Conservation (phyloP, 2,797 vertebrate genomes). For the Trachurus trachurus region DNA sequence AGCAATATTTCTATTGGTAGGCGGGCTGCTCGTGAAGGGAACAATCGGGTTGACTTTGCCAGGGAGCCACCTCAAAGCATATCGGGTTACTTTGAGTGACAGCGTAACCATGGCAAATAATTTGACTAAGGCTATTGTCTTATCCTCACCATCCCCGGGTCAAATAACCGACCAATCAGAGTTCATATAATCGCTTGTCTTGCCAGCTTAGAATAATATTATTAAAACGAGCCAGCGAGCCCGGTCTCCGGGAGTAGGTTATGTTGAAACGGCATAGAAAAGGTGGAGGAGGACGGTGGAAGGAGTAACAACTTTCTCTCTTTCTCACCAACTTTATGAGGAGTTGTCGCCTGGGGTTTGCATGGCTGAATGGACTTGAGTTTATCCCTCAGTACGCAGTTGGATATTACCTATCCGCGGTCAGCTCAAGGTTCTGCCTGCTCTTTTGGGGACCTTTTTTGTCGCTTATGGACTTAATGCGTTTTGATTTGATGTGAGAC, state of each 20-base stretch:
- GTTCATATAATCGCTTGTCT: constrained; percentile 95
- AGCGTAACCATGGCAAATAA: constrained; percentile 99
- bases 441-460: constrained; percentile 52
- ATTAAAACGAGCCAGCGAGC: constrained; percentile 91
- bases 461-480: constrained; percentile 75
- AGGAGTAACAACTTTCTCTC: constrained; percentile 80
- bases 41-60: constrained; percentile 91
- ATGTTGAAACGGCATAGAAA: constrained; percentile 86
- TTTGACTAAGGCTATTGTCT: constrained; percentile 99
- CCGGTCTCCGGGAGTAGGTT: constrained; percentile 86
- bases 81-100: constrained; percentile 99
- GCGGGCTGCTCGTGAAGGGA: constrained; percentile 88
- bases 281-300: constrained; percentile 82
- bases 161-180: constrained; percentile 99
- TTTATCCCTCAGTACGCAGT: constrained; percentile 57
- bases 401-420: constrained; percentile 74
- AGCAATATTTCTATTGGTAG: constrained; percentile 88
- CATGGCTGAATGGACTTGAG: constrained; percentile 80
- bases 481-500: constrained; percentile 74
- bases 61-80: constrained; percentile 95
- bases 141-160: constrained; percentile 97
- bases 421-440: constrained; percentile 48
- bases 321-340: constrained; percentile 75
- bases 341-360: constrained; percentile 78
- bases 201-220: constrained; percentile 99